These are phyloP conservation scores for Geotrypetes seraphini DNA, from an alignment of 2,797 vertebrate species.

Conservation along the genomic window DNA sequence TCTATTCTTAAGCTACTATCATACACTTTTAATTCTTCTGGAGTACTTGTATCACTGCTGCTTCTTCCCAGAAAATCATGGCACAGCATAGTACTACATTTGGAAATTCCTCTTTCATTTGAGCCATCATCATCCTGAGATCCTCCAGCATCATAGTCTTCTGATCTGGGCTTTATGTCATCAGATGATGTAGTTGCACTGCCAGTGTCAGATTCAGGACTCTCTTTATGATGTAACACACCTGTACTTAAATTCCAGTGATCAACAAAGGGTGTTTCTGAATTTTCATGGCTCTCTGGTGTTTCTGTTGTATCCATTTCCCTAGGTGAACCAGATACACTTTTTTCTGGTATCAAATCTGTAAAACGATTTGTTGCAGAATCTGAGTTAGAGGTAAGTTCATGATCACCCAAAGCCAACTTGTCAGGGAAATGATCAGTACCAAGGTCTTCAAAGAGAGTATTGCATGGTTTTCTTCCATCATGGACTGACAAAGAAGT, in stretches of 20 bases:
- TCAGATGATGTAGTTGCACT: constrained; percentile 94
- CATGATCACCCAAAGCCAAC: constrained; percentile 16
- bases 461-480: constrained; percentile 11
- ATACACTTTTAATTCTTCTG: constrained; percentile 88
- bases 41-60: constrained; percentile 96
- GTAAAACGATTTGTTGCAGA: constrained; percentile 35
- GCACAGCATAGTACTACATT: constrained; percentile 88
- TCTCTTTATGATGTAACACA: constrained; percentile 66
- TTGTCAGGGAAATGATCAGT: constrained; percentile 22
- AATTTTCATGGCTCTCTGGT: constrained; percentile 62
- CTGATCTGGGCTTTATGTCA: constrained; percentile 93
- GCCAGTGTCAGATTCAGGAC: constrained; percentile 84
- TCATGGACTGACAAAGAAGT: constrained; percentile 16
- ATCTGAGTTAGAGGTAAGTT: constrained; percentile 21
- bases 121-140: constrained; percentile 95
- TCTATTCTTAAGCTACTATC: constrained; percentile 79
- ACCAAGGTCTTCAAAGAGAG: constrained; percentile 14
- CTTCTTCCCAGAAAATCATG: constrained; percentile 93
- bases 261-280: constrained; percentile 57
- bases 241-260: constrained; percentile 60
- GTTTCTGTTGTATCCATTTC: constrained; percentile 55
- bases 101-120: constrained; percentile 82
- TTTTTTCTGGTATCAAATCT: constrained; percentile 41
- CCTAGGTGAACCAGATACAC: constrained; percentile 34
- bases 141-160: constrained; percentile 94